Conservation (phyloP, 2,113 vertebrate genomes). For the Dicentrarchus labrax region DNA sequence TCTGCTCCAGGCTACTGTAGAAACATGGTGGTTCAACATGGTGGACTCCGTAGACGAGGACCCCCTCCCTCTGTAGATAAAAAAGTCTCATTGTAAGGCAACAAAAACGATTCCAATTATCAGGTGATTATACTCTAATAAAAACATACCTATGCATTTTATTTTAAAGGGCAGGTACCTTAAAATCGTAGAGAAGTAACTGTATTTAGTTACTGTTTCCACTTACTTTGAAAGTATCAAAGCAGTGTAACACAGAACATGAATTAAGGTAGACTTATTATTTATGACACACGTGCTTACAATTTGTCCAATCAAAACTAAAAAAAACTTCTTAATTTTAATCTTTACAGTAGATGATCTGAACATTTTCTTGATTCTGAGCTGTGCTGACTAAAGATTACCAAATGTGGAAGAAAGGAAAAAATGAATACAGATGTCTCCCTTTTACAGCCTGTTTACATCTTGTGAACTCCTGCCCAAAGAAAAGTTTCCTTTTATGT, state of each 20-base stretch:
- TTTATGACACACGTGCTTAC: not conserved
- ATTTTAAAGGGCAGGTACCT: not conserved
- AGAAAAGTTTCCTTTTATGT: slow-evolving; percentile 67
- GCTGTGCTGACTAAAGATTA: slow-evolving; percentile 55
- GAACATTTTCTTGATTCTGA: slow-evolving; percentile 53
- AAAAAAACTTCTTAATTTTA: not conserved
- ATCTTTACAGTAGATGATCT: slow-evolving; percentile 49
- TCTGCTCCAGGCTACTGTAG: too few relatives aligned
- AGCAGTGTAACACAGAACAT: not conserved
- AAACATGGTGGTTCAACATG: too few relatives aligned
- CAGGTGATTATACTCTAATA: too few relatives aligned
- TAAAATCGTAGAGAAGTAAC: not conserved
- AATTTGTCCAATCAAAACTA: slow-evolving; percentile 4
- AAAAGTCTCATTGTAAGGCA: too few relatives aligned
- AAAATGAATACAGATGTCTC: slow-evolving; percentile 71
- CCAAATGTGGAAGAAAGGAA: slow-evolving; percentile 65
- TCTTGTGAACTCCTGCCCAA: slow-evolving; percentile 73
- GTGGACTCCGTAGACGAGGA: too few relatives aligned
- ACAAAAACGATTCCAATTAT: too few relatives aligned
- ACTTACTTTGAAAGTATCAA: too few relatives aligned
- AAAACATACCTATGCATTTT: not conserved
- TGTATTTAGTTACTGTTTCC: not conserved
- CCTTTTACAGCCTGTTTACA: slow-evolving; percentile 77
- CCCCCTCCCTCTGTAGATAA: too few relatives aligned
- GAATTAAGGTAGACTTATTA: not conserved